Evolutionary conservation across 2,888 invertebrate genomes (phyloP).

Genomic region (Acleris literana): DNA sequence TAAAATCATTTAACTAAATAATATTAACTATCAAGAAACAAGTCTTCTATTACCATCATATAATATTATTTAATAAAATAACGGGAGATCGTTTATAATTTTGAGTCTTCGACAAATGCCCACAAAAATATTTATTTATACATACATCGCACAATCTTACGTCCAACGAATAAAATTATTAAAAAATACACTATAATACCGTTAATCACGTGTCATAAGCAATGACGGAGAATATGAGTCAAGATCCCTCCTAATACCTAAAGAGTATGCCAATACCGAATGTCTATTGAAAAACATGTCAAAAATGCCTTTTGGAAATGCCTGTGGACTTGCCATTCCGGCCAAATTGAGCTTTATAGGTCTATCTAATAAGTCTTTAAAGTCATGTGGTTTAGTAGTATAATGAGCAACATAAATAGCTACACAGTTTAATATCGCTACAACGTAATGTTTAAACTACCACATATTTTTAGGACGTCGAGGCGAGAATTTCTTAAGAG

Average conservation of each 20-base stretch:
- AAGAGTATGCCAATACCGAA: conserved; percentile 11
- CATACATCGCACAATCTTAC: conserved; percentile 20
- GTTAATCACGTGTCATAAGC: conserved; percentile 22
- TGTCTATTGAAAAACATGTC: neutral
- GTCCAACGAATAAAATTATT: conserved; percentile 25
- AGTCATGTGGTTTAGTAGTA: neutral
- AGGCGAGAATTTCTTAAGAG: too few relatives aligned
- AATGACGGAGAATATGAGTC: conserved; percentile 7
- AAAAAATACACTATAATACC: conserved; percentile 33
- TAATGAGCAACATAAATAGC: neutral
- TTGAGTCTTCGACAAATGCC: conserved; percentile 53
- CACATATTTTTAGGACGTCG: too few relatives aligned
- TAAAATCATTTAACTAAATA: conserved; percentile 18
- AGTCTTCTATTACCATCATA: conserved; percentile 6
- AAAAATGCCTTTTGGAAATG: conserved; percentile 29
- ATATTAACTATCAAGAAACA: conserved; percentile 11
- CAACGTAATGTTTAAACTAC: too few relatives aligned
- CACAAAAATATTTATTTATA: conserved; percentile 40
- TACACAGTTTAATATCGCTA: too few relatives aligned
- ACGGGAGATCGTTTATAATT: conserved; percentile 61
- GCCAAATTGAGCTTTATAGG: conserved; percentile 4
- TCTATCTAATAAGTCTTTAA: neutral
- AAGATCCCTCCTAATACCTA: neutral
- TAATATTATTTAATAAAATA: conserved; percentile 45
- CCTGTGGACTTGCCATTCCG: neutral